These are phyloP conservation scores for Camptogramma bilineatum DNA, from an alignment of 2,888 invertebrate species.

Conservation along the genomic window DNA sequence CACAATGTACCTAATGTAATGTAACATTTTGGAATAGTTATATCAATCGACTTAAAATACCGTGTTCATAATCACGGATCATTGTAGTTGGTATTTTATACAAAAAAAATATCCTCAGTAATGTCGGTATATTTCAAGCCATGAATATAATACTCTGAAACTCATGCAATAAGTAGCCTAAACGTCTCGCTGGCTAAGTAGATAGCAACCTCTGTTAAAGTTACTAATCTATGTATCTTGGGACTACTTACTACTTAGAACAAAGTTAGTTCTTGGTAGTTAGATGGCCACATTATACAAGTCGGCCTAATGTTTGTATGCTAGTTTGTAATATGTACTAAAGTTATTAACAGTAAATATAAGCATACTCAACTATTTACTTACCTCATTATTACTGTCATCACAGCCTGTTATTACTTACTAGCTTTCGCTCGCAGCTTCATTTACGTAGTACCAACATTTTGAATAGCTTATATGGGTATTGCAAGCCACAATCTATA, in stretches of 20 bases:
- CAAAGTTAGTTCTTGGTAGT: conserved; percentile 30
- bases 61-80: no score
- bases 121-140: neutral
- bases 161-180: conserved; percentile 10
- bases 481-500: no score
- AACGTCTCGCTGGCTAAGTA: conserved; percentile 10
- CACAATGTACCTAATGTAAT: no score
- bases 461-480: no score
- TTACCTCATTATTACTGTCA: neutral
- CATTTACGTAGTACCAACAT: no score
- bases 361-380: neutral
- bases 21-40: no score
- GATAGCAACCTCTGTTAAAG: conserved; percentile 27
- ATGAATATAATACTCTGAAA: neutral
- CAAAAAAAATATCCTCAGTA: neutral
- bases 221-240: conserved; percentile 31
- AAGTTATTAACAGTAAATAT: neutral
- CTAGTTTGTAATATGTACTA: neutral
- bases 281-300: conserved; percentile 21
- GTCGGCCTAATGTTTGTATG: conserved; percentile 9
- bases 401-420: no score
- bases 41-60: no score
- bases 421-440: no score
- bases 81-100: neutral
- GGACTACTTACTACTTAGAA: conserved; percentile 33